phyloP scores from a whole-genome alignment of 2,797 vertebrate species.

The Trachurus trachurus region DNA sequence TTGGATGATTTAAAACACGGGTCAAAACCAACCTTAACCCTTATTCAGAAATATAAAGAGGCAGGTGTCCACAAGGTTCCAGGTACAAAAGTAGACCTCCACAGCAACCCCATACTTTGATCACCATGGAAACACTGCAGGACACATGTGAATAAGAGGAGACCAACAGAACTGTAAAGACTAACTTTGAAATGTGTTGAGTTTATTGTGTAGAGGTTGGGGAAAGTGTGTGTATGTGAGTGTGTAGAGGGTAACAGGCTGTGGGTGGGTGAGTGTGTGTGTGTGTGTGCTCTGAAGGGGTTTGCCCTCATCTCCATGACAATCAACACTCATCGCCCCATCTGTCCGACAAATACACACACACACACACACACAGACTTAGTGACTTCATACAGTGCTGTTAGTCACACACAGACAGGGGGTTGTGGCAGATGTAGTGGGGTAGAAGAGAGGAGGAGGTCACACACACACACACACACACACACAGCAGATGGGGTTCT shows the following conservation, averaged over 20 bases:
- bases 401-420: slow-evolving; percentile 74
- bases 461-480: slow-evolving; percentile 47
- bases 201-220: slow-evolving; percentile 4
- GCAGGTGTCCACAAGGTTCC: not conserved
- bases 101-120: not conserved
- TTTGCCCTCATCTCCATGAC: slow-evolving; percentile 14
- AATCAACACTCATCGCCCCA: slow-evolving; percentile 5
- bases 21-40: too few relatives aligned
- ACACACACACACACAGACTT: slow-evolving; percentile 35
- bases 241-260: not conserved
- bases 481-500: slow-evolving; percentile 66
- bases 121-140: not conserved
- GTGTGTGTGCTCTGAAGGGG: not conserved
- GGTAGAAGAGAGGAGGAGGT: slow-evolving; percentile 53
- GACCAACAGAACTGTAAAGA: not conserved
- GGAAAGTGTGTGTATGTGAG: slow-evolving; percentile 10
- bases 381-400: slow-evolving; percentile 69
- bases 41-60: not conserved
- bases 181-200: not conserved
- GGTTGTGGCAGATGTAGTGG: slow-evolving; percentile 73
- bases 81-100: not conserved
- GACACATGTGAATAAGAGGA: not conserved
- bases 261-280: slow-evolving; percentile 10
- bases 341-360: not conserved
- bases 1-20: too few relatives aligned